Evolutionary conservation across 2,888 invertebrate genomes (phyloP), one percentile per base, ranked within the genome.

Genomic region (Syritta pipiens): DNA sequence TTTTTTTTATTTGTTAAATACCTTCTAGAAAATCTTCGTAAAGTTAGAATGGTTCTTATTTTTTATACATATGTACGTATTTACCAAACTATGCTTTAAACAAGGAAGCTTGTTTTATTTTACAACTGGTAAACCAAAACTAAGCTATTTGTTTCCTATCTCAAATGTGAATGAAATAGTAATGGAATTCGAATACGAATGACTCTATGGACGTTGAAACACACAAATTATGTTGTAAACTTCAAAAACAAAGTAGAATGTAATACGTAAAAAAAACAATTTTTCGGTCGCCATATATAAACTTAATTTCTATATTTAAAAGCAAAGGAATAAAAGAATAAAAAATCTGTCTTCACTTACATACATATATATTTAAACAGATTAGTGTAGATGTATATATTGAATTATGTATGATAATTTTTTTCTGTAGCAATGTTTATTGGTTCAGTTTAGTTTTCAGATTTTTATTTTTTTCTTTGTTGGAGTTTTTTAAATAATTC

Each of bases 201-300:
- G 28, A 51, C 32, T 46, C 55, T 24, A 44, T 28, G 24, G 4
- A 30, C 44, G 51, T 10, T 40, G 12, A 57, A 62, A 55, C 9
- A 51, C 30, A 55, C 42, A 63, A 71, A 63, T 30, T 40, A 55
- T 30, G 17, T 71, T 48, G 20, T 71, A 28, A 22, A 55, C 24
- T 48, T 55, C 26, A 37, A 55, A 46, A 10, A 48, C 6, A 51
- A 63, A 32, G 6, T 40, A 42, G 42, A 22, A 17, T 22, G 22
- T 42, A 32, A 32, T 14, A 24, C 17, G 24, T 24, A 20, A 30
- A 7, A 30, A 44, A 51, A 40, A 14, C 28, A 20, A 57, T 37
- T 46, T 71, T 71, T 77, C 53, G 35, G 51, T 51, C 71, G 71
- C 53, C 63, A 77, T 71, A 77, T 20, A 63, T 46, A 48, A 32